These are phyloP conservation scores for Suncus etruscus DNA, from an alignment of 2,113 vertebrate species.

Conservation along the genomic window DNA sequence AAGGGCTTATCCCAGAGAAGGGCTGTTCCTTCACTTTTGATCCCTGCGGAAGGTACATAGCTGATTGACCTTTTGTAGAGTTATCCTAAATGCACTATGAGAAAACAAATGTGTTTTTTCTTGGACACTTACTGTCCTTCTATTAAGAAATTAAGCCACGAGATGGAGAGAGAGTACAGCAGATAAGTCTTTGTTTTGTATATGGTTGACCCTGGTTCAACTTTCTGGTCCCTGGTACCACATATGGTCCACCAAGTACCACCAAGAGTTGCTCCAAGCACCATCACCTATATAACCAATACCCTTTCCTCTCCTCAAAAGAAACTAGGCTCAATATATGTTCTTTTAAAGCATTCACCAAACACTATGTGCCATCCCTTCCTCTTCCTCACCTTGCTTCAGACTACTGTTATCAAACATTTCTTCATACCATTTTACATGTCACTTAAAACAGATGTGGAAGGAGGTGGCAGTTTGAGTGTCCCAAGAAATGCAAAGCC, in stretches of 20 bases:
- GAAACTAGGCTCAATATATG: no score
- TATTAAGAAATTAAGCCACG: not conserved
- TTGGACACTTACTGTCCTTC: not conserved
- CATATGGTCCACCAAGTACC: no score
- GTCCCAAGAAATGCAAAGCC: no score
- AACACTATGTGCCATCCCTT: no score
- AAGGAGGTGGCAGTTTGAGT: no score
- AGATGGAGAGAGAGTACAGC: no score
- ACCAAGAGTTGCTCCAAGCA: no score
- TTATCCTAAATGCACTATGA: not conserved
- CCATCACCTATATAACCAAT: no score
- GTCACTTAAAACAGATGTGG: not conserved
- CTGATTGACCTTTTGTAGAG: not conserved
- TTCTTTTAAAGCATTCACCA: no score
- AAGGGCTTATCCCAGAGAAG: conserved; percentile 1
- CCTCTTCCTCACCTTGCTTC: not conserved
- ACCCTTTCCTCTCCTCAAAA: not conserved
- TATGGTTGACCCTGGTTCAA: no score
- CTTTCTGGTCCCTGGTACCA: no score
- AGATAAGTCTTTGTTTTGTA: no score
- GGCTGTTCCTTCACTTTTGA: not conserved
- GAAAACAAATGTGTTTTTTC: conserved; percentile 34
- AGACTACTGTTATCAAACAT: not conserved
- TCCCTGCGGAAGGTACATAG: not conserved
- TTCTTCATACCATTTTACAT: not conserved